Evolutionary conservation across 2,888 invertebrate species (phyloP).

Genomic region (Drosophila neoperkinsi): DNA sequence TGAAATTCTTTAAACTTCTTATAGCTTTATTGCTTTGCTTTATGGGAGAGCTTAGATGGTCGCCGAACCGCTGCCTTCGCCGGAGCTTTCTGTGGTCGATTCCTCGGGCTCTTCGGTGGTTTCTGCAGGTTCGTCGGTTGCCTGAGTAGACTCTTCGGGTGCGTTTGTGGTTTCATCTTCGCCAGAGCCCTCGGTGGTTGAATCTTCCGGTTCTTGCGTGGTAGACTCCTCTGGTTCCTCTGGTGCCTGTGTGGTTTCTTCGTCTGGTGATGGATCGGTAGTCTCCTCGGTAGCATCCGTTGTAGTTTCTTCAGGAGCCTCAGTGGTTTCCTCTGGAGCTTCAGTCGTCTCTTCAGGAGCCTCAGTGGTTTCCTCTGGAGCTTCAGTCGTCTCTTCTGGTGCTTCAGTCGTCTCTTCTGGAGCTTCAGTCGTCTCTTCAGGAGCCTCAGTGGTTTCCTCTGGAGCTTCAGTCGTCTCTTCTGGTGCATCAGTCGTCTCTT

Average conservation of each 20-base stretch:
- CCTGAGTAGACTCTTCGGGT: conserved; percentile 22
- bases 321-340: conserved; percentile 10
- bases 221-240: conserved; percentile 19
- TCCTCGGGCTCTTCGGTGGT: conserved; percentile 19
- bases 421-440: conserved; percentile 6
- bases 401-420: too few species aligned
- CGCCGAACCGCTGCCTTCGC: conserved; percentile 47
- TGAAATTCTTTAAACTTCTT: conserved; percentile 30
- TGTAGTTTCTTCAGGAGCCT: background rate
- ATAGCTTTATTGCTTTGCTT: conserved; percentile 5
- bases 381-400: too few species aligned
- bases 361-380: too few species aligned
- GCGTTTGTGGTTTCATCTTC: background rate
- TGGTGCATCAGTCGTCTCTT: background rate
- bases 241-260: background rate
- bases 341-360: too few species aligned
- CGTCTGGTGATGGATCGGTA: too few species aligned
- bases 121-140: conserved; percentile 1
- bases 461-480: conserved; percentile 1
- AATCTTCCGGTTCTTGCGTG: conserved; percentile 1
- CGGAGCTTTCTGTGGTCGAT: conserved; percentile 27
- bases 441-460: background rate
- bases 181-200: background rate
- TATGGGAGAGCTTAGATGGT: conserved; percentile 11
- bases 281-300: background rate